Base-by-base conservation (phyloP, 2,797 vertebrate genomes). In the Alouatta caraya region DNA sequence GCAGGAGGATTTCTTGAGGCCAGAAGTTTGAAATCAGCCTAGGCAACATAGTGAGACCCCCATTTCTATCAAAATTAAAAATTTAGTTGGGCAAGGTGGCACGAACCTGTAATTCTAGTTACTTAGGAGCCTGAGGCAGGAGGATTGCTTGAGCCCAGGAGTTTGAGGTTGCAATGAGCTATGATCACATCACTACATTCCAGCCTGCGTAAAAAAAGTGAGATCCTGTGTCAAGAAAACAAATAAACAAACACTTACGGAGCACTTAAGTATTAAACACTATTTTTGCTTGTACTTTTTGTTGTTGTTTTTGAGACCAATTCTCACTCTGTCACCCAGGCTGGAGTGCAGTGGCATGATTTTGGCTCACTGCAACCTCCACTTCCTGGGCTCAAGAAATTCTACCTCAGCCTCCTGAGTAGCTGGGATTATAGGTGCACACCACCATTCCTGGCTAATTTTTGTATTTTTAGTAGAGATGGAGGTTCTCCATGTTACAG, bases 231-330 rank as follows among this genome's bases (percentile, higher is more conserved):
- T n/a, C 33, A 1, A 15, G 30, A 30, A 30, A 30, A 30, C 13
- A 30, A 73, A 89, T 93, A 94, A 26, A 22, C 52, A 93, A 90
- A 55, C 14, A 78, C 48, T 94, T 90, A 82, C 50, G 81, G n/a
- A 61, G 22, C 3, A 37, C 21, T 52, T 91, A 79, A 1, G 5
- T 28, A 81, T 30, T 24, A 89, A 59, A 11, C 9, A 52, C 37
- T 50, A 42, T 70, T 55, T 59, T 64, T 64, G 30, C 61, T 67
- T 67, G 30, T 19, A 67, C 61, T 67, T 67, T 59, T 28, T 59
- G 15, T n/a, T 67, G 5, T 55, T 80, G 21, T 30, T 79, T 79
- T n/a, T 79, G 67, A 70, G 67, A 37, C 67, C 6, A 11, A 70
- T n/a, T 39, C 19, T 70, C 8, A 33, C 67, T n/a, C 3, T 70